Evolutionary conservation across 2,888 invertebrate species (phyloP).

Genomic region (Athrips mouffetella): DNA sequence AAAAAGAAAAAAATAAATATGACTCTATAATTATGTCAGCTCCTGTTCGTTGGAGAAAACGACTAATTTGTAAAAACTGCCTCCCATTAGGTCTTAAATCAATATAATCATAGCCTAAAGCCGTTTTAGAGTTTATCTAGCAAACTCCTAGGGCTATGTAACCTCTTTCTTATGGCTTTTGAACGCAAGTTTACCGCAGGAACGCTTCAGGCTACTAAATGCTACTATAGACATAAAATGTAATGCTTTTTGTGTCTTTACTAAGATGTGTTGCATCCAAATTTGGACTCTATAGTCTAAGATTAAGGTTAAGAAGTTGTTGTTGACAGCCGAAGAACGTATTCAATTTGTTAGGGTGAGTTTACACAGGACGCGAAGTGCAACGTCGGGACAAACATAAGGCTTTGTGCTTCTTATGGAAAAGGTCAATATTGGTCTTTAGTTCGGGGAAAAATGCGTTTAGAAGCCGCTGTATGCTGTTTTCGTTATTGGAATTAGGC

Average conservation of each 20-base stretch:
- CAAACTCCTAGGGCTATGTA: constrained; percentile 48
- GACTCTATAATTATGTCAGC: constrained; percentile 21
- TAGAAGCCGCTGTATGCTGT: constrained; percentile 66
- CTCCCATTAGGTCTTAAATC: constrained; percentile 48
- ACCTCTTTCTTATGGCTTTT: constrained; percentile 54
- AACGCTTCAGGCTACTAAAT: constrained; percentile 68
- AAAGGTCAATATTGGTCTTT: constrained; percentile 70
- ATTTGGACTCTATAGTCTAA: constrained; percentile 32
- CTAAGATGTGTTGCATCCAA: constrained; percentile 28
- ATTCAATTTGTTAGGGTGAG: constrained; percentile 66
- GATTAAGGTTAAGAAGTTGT: constrained; percentile 37
- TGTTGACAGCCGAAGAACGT: constrained; percentile 26
- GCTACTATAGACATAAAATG: constrained; percentile 70
- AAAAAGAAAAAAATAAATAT: too few relatives aligned
- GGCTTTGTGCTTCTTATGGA: constrained; percentile 71
- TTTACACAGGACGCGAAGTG: constrained; percentile 76
- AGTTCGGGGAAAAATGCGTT: constrained; percentile 74
- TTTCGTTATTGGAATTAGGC: constrained; percentile 72
- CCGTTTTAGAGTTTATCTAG: constrained; percentile 44
- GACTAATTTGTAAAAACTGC: constrained; percentile 47
- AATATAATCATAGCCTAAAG: constrained; percentile 51
- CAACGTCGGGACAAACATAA: constrained; percentile 71
- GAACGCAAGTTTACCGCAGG: constrained; percentile 66
- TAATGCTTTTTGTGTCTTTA: constrained; percentile 61
- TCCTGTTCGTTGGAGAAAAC: too few relatives aligned